A percentile compares a stretch with the other conserved stretches of the same genome.
phyloP scores from a whole-genome alignment of 2,113 vertebrate species.

The Turnix velox region DNA sequence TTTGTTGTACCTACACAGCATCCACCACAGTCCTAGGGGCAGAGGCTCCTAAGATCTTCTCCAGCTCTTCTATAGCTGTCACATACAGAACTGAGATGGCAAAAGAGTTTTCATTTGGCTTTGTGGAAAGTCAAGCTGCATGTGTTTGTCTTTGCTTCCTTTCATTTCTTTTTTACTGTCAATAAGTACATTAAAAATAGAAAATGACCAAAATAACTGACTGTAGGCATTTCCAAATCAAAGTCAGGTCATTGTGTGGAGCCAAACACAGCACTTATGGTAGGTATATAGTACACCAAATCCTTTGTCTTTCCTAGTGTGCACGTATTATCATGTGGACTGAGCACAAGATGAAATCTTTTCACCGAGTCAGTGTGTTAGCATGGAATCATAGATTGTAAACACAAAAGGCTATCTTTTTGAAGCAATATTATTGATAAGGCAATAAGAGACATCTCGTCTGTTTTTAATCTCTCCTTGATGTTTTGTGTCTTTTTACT shows the following conservation, averaged over 20 bases:
- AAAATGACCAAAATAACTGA: not conserved
- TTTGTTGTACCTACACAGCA: not conserved
- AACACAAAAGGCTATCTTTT: not conserved
- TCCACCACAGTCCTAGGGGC: not conserved
- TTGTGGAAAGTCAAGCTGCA: not conserved
- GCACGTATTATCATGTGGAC: not conserved
- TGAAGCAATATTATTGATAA: not conserved
- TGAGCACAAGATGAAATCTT: not conserved
- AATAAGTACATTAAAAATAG: not conserved
- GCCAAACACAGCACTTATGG: not conserved
- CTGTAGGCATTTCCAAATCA: not conserved
- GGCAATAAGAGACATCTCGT: not conserved
- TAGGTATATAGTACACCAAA: not conserved
- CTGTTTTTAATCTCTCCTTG: not conserved
- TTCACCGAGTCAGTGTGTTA: not conserved
- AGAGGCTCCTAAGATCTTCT: not conserved
- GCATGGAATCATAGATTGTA: not conserved
- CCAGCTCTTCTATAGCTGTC: not conserved
- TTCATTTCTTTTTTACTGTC: not conserved
- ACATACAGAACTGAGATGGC: not conserved
- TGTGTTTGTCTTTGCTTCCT: not conserved
- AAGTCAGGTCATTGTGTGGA: not conserved
- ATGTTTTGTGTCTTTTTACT: not conserved
- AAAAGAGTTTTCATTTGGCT: not conserved
- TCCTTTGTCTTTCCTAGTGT: not conserved